Evolutionary conservation across 2,797 vertebrate genomes (phyloP).

Genomic region (Notamacropus eugenii): DNA sequence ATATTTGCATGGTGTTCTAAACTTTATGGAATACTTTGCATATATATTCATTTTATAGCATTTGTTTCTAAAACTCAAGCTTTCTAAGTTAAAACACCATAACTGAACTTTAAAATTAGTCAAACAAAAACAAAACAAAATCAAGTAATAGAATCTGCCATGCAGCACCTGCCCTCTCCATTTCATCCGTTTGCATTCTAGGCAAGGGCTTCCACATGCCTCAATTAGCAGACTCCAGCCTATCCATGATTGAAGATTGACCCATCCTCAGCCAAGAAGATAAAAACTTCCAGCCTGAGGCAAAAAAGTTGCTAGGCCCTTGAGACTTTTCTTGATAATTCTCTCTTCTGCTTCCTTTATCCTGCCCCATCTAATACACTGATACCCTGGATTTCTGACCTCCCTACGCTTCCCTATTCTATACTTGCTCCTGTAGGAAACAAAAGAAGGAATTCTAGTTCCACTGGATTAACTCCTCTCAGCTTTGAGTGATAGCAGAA

Average conservation of each 20-base stretch:
- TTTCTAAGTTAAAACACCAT: neutral
- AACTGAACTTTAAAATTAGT: neutral
- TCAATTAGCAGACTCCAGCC: neutral
- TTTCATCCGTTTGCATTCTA: neutral
- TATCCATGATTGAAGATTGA: neutral
- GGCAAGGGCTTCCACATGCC: neutral
- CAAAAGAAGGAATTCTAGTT: no score
- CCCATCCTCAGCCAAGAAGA: neutral
- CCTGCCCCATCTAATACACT: neutral
- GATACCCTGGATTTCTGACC: neutral
- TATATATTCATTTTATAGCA: neutral
- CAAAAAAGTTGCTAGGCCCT: neutral
- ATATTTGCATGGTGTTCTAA: neutral
- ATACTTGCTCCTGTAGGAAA: neutral
- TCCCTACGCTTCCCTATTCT: neutral
- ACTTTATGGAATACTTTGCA: neutral
- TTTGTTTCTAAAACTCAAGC: neutral
- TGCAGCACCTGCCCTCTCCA: neutral
- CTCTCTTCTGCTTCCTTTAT: neutral
- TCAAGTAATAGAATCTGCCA: neutral
- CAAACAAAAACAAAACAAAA: neutral
- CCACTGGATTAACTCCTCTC: no score
- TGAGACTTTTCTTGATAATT: neutral
- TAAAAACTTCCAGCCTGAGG: neutral
- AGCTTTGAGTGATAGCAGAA: no score